Conservation (phyloP, 2,113 vertebrate genomes). For the Corythaeola cristata region DNA sequence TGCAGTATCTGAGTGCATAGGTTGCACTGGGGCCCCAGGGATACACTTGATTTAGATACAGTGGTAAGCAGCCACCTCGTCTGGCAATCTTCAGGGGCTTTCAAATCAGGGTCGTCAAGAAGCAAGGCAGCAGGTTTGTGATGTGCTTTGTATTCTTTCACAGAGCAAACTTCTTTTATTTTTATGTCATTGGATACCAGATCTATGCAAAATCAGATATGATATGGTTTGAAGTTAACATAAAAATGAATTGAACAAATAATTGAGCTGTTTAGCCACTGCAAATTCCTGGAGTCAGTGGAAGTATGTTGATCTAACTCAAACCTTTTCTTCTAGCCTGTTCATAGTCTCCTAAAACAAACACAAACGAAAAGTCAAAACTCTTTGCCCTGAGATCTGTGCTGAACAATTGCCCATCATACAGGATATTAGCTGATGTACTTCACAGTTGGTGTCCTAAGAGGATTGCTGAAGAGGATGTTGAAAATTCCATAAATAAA, state of each 20-base stretch:
- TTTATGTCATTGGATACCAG: not conserved
- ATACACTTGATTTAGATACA: not conserved
- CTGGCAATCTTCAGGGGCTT: not conserved
- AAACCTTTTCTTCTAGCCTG: not conserved
- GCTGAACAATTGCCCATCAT: not conserved
- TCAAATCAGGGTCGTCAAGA: not conserved
- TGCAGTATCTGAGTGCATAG: not conserved
- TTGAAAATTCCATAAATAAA: not conserved
- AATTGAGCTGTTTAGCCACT: not conserved
- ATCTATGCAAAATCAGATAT: not conserved
- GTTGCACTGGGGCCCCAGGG: not conserved
- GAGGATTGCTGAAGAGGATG: not conserved
- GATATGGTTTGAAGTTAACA: not conserved
- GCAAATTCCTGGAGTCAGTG: not conserved
- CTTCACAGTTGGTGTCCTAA: not conserved
- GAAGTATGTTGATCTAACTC: not conserved
- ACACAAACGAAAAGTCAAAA: not conserved
- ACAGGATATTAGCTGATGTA: not conserved
- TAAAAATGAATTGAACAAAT: not conserved
- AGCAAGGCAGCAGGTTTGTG: not conserved
- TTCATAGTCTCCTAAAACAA: not conserved
- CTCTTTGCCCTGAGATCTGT: not conserved
- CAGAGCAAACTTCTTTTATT: not conserved
- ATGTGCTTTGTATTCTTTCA: not conserved
- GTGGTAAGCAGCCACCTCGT: accelerated